Evolutionary conservation across 2,888 invertebrate species (phyloP).

Genomic region (Poecilus cupreus): DNA sequence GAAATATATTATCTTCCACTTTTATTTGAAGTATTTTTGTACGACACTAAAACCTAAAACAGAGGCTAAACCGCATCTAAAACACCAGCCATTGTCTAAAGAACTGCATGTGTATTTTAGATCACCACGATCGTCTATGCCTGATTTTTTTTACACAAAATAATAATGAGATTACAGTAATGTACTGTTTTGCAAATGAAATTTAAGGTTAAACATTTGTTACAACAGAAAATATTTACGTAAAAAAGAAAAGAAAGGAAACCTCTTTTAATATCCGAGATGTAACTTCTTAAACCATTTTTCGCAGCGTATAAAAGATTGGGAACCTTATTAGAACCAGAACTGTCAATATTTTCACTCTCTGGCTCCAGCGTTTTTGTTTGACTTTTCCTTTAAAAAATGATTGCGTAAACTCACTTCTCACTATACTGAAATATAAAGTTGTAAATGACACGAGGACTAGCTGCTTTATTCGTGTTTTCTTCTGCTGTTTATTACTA

Average conservation of each 20-base stretch:
- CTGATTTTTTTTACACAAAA: not conserved
- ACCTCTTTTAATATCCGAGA: conserved; percentile 49
- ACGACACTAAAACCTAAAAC: too few species aligned
- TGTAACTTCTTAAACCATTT: conserved; percentile 44
- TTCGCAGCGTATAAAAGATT: conserved; percentile 38
- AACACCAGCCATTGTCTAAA: too few species aligned
- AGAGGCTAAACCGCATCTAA: too few species aligned
- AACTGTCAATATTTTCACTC: conserved; percentile 31
- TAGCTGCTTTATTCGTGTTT: not conserved
- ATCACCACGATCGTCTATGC: too few species aligned
- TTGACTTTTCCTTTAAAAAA: not conserved
- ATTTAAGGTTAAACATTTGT: not conserved
- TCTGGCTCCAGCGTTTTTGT: conserved; percentile 29
- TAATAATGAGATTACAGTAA: not conserved
- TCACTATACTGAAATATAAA: not conserved
- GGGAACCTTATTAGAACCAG: conserved; percentile 34
- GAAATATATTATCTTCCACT: too few species aligned
- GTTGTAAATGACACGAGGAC: not conserved
- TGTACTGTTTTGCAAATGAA: not conserved
- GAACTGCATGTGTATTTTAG: too few species aligned
- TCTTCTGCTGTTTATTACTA: conserved; percentile 45
- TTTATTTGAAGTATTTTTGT: too few species aligned
- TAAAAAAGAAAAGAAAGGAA: conserved; percentile 1
- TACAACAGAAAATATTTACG: not conserved
- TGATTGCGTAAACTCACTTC: not conserved